Conservation (phyloP, 35 echinoderm and acorn worm species). For the Patiria miniata region DNA sequence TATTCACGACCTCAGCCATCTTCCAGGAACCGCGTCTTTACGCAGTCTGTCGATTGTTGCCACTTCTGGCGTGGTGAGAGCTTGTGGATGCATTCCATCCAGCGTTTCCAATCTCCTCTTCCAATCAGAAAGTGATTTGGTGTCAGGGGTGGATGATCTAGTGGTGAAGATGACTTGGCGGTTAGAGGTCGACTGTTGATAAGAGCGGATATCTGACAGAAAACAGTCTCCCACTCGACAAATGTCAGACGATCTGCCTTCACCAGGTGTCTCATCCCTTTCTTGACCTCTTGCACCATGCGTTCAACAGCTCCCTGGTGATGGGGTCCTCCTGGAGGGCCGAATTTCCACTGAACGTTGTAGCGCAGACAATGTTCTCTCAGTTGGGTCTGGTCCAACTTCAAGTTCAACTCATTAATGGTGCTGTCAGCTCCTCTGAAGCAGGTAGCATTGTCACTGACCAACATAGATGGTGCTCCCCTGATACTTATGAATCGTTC, state of each 20-base stretch:
- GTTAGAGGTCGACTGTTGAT: conserved; percentile 78
- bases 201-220: conserved; percentile 72
- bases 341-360: conserved; percentile 75
- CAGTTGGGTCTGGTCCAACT: conserved; percentile 53
- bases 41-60: conserved; percentile 32
- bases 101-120: conserved; percentile 62
- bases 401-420: conserved; percentile 73
- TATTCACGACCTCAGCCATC: conserved; percentile 55
- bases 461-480: conserved; percentile 62
- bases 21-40: conserved; percentile 56
- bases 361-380: conserved; percentile 54
- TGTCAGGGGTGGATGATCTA: conserved; percentile 75
- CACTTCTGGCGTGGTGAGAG: conserved; percentile 65
- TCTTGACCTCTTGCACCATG: conserved; percentile 79
- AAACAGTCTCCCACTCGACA: conserved; percentile 84
- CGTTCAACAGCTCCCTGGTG: conserved; percentile 71
- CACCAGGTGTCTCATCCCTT: conserved; percentile 70
- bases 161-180: conserved; percentile 73
- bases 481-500: conserved; percentile 75
- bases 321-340: conserved; percentile 75
- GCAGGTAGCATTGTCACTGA: conserved; percentile 76
- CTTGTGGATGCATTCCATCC: conserved; percentile 65
- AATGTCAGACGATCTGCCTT: conserved; percentile 71
- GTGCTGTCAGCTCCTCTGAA: conserved; percentile 66
- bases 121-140: conserved; percentile 86